These are phyloP conservation scores for Holothuria glaberrima DNA, from an alignment of 35 echinoderm and acorn worm species.

Conservation along the genomic window DNA sequence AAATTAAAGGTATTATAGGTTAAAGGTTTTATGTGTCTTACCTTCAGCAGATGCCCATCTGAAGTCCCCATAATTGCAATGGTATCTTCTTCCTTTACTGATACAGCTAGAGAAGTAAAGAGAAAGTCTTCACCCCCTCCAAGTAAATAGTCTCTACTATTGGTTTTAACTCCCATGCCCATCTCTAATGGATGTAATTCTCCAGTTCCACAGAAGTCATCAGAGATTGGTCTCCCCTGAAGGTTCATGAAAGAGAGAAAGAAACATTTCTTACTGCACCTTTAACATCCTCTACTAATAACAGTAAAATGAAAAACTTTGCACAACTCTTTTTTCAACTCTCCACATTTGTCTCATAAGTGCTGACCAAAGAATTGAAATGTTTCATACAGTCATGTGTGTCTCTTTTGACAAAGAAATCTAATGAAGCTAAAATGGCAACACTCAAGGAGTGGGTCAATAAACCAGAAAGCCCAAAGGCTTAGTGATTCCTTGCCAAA, in stretches of 20 bases:
- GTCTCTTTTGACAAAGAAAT: too few relatives aligned
- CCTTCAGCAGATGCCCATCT: constrained; percentile 78
- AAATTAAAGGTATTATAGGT: too few relatives aligned
- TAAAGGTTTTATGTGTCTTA: too few relatives aligned
- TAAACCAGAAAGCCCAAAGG: too few relatives aligned
- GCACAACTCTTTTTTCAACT: background rate
- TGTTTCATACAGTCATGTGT: too few relatives aligned
- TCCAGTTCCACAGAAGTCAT: constrained; percentile 81
- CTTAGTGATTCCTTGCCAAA: too few relatives aligned
- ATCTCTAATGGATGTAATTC: constrained; percentile 80
- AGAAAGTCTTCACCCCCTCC: constrained; percentile 54
- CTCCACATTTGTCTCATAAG: background rate
- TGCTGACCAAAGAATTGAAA: too few relatives aligned
- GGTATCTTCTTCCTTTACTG: constrained; percentile 60
- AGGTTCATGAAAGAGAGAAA: too few relatives aligned
- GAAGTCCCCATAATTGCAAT: constrained; percentile 78
- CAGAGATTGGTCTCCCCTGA: background rate
- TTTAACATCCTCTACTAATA: background rate
- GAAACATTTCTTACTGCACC: background rate
- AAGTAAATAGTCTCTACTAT: constrained; percentile 45
- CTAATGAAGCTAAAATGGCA: too few relatives aligned
- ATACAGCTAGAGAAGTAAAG: constrained; percentile 71
- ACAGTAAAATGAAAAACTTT: background rate
- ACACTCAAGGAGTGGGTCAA: too few relatives aligned
- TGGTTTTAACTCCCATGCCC: too few relatives aligned